phyloP scores from a whole-genome alignment of 64 coral and sea anemone species.

The Montipora efflorescens region DNA sequence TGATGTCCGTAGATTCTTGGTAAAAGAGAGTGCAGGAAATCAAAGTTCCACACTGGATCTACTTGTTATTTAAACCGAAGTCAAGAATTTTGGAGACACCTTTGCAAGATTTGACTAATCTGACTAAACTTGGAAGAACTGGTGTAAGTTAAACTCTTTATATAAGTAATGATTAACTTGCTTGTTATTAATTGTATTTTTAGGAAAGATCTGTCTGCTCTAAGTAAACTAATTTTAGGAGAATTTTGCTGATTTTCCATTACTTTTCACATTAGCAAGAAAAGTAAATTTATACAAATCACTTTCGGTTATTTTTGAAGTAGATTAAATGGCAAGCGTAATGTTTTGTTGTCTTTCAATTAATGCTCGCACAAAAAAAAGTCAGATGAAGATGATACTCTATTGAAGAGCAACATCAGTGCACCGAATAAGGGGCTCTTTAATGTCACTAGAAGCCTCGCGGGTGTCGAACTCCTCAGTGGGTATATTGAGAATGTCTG shows the following conservation, averaged over 20 bases:
- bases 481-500: too few relatives aligned
- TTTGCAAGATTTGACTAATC: not conserved
- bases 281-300: too few relatives aligned
- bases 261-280: too few relatives aligned
- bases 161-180: not conserved
- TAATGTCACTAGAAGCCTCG: not conserved
- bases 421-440: not conserved
- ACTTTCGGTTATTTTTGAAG: too few relatives aligned
- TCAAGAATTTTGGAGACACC: not conserved
- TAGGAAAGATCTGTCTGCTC: not conserved
- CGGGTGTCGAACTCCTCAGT: not conserved
- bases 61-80: not conserved
- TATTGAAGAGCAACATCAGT: constrained; percentile 5
- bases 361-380: too few relatives aligned
- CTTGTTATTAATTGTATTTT: not conserved
- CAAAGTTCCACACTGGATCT: not conserved
- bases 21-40: not conserved
- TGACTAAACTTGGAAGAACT: not conserved
- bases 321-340: too few relatives aligned
- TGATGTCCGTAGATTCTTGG: not conserved
- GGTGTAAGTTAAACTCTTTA: not conserved
- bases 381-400: not conserved
- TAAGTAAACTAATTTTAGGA: not conserved
- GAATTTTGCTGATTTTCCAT: too few relatives aligned
- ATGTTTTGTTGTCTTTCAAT: too few relatives aligned